Evolutionary conservation across 2,888 invertebrate species (phyloP).

Genomic region (Gibbula magus): DNA sequence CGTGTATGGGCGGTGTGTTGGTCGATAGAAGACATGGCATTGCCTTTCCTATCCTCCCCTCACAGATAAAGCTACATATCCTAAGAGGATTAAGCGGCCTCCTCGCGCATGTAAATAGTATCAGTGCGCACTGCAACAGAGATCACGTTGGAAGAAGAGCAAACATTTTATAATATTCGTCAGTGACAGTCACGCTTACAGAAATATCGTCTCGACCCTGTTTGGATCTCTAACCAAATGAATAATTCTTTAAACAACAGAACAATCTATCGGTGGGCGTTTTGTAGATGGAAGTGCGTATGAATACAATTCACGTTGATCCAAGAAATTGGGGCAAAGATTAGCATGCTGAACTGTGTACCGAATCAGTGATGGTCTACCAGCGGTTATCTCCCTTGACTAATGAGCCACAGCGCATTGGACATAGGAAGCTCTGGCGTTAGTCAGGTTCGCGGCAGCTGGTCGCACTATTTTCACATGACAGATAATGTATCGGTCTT

Average conservation of each 20-base stretch:
- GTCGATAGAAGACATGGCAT: conserved; percentile 26
- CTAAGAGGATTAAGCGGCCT: conserved; percentile 69
- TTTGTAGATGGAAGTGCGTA: conserved; percentile 16
- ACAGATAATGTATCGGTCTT: conserved; percentile 3
- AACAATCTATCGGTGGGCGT: conserved; percentile 7
- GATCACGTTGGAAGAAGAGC: neutral
- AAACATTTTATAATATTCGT: neutral
- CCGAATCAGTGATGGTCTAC: neutral
- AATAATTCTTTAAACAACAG: neutral
- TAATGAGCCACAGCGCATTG: neutral
- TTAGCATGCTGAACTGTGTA: conserved; percentile 26
- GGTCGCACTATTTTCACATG: conserved; percentile 16
- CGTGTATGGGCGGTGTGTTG: neutral
- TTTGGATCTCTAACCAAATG: no score
- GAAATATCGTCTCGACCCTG: no score
- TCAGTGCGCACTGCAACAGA: neutral
- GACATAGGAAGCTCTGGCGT: no score
- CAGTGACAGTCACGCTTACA: no score
- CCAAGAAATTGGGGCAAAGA: conserved; percentile 28
- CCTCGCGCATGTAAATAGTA: conserved; percentile 49
- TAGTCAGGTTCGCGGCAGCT: conserved; percentile 14
- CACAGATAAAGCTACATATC: conserved; percentile 62
- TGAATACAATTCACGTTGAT: conserved; percentile 19
- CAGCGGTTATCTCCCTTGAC: neutral
- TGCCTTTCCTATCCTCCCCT: conserved; percentile 55